Conservation (phyloP, 30 jellyfish, hydroid and myxozoan species). For the Chrysaora quinquecirrha region DNA sequence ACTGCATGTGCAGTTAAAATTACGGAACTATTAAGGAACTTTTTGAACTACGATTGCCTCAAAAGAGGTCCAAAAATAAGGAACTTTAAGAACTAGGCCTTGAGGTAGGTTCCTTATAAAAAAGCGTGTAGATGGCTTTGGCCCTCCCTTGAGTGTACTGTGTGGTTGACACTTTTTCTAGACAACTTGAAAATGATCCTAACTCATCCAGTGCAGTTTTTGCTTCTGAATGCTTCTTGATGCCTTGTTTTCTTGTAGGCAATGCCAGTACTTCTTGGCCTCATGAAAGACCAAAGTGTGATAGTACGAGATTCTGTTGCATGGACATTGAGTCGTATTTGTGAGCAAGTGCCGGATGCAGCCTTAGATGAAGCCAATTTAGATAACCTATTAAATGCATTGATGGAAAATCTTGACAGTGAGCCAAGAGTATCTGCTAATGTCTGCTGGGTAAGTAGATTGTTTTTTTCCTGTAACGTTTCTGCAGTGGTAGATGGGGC, state of each 20-base stretch:
- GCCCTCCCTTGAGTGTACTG: no score
- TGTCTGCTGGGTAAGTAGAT: conserved; percentile 94
- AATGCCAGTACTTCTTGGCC: conserved; percentile 71
- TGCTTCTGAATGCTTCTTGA: background rate
- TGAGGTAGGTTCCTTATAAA: no score
- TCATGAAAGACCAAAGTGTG: conserved; percentile 91
- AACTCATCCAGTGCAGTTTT: no score
- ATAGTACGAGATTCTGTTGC: conserved; percentile 95
- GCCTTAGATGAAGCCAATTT: conserved; percentile 75
- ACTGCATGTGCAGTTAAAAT: no score
- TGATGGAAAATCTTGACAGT: conserved; percentile 83
- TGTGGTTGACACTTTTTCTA: no score
- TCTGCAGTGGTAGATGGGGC: no score
- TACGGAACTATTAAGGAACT: no score
- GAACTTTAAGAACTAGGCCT: no score
- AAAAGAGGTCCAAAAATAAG: no score
- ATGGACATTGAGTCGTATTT: conserved; percentile 93
- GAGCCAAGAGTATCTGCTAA: conserved; percentile 99
- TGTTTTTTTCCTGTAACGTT: background rate
- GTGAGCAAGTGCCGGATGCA: conserved; percentile 98
- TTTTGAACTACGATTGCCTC: no score
- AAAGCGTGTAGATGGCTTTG: no score
- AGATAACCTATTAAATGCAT: conserved; percentile 76
- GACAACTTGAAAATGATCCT: no score
- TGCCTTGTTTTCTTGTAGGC: conserved; percentile 57